Conservation (phyloP, 35 echinoderm and acorn worm genomes). For the Antedon bifida region DNA sequence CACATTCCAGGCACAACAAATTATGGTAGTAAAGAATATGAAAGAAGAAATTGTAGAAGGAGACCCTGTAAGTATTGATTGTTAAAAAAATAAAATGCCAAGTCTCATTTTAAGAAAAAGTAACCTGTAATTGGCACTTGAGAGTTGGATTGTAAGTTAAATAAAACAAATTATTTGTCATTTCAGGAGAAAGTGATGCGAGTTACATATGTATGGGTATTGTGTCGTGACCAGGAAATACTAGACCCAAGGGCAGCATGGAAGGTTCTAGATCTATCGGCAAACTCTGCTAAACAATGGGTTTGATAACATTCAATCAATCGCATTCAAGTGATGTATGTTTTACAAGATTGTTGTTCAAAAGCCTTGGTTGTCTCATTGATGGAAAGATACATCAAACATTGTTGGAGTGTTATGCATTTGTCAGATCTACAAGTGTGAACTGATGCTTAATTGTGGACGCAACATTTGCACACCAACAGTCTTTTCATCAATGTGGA, state of each 20-base stretch:
- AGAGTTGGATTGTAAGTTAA: too few relatives aligned
- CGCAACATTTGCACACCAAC: too few relatives aligned
- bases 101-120: too few relatives aligned
- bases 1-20: constrained; percentile 80
- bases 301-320: constrained; percentile 23
- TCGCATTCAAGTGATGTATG: too few relatives aligned
- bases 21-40: constrained; percentile 60
- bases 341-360: background rate
- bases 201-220: constrained; percentile 87
- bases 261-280: constrained; percentile 79
- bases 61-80: constrained; percentile 85
- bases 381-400: too few relatives aligned
- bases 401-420: too few relatives aligned
- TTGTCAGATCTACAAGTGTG: too few relatives aligned
- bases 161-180: too few relatives aligned
- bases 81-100: too few relatives aligned
- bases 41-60: constrained; percentile 82
- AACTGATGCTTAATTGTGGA: too few relatives aligned
- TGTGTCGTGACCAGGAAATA: constrained; percentile 78
- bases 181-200: constrained; percentile 88
- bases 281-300: constrained; percentile 75
- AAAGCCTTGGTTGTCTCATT: background rate
- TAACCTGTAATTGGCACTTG: too few relatives aligned
- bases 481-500: too few relatives aligned
- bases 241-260: constrained; percentile 81